Conservation (phyloP, 2,113 vertebrate genomes). For the Pycnonotus jocosus region DNA sequence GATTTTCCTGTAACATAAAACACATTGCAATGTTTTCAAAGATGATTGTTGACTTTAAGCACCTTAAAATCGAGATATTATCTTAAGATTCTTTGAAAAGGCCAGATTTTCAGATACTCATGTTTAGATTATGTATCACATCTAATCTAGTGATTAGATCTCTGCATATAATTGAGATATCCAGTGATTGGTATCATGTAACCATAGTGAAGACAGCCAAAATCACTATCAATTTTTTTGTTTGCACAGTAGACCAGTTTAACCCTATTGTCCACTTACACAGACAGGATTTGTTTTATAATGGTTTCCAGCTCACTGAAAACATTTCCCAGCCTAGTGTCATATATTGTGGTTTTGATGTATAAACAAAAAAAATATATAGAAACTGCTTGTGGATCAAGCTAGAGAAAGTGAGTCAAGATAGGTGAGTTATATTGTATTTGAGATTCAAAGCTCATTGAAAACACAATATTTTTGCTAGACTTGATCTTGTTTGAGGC, state of each 20-base stretch:
- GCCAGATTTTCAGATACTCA: background rate
- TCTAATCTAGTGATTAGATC: background rate
- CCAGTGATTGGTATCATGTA: background rate
- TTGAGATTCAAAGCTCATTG: background rate
- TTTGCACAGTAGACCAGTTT: background rate
- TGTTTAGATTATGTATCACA: background rate
- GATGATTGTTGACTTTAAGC: background rate
- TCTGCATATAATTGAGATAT: background rate
- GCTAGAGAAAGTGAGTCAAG: background rate
- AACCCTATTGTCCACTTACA: background rate
- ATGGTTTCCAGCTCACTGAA: background rate
- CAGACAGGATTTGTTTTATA: background rate
- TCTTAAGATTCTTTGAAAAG: background rate
- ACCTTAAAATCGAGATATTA: background rate
- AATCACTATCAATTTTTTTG: background rate
- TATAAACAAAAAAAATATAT: background rate
- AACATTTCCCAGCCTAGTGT: background rate
- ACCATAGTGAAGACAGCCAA: background rate
- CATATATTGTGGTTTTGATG: background rate
- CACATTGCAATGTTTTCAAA: background rate
- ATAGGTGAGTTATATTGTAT: background rate
- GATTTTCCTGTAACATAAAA: background rate
- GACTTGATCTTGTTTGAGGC: background rate
- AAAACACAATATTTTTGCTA: background rate
- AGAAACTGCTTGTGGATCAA: background rate